These are phyloP conservation scores for Micrasema minimum DNA, from an alignment of 1,140 invertebrate genomes.

Conservation along the genomic window DNA sequence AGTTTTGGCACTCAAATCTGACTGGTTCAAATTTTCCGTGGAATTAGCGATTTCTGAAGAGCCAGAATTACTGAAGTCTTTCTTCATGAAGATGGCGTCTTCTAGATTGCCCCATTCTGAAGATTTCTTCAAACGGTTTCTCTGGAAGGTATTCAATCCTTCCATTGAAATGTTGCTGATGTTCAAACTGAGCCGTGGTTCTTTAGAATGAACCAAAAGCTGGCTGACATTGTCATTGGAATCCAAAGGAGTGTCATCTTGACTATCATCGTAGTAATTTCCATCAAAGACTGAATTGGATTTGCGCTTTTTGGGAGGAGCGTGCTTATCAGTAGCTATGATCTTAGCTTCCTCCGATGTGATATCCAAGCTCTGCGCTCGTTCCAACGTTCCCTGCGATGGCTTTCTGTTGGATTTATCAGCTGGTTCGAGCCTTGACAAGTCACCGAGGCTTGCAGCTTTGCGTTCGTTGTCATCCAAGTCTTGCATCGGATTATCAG, in stretches of 20 bases:
- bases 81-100: slow-evolving; percentile 72
- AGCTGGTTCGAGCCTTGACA: slow-evolving; percentile 77
- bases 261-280: slow-evolving; percentile 61
- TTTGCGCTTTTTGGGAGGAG: slow-evolving; percentile 76
- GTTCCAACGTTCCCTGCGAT: slow-evolving; percentile 72
- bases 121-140: slow-evolving; percentile 75
- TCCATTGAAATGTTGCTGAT: slow-evolving; percentile 69
- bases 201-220: slow-evolving; percentile 67
- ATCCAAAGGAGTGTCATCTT: slow-evolving; percentile 59
- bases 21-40: slow-evolving; percentile 52
- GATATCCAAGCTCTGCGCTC: slow-evolving; percentile 85
- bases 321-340: slow-evolving; percentile 66
- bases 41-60: slow-evolving; percentile 59
- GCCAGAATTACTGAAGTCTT: slow-evolving; percentile 58
- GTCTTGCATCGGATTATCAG: slow-evolving; percentile 67
- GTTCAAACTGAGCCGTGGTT: slow-evolving; percentile 71
- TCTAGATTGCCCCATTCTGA: slow-evolving; percentile 82
- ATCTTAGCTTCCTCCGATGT: slow-evolving; percentile 69
- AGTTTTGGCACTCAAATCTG: slow-evolving; percentile 14
- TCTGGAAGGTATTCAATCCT: slow-evolving; percentile 73
- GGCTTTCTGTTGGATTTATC: slow-evolving; percentile 61
- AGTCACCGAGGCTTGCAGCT: slow-evolving; percentile 82
- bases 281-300: slow-evolving; percentile 67
- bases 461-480: slow-evolving; percentile 76
- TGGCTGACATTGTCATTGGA: slow-evolving; percentile 60